Evolutionary conservation across 2,888 invertebrate genomes (phyloP), one percentile per base, ranked within the genome.

Genomic region (Leptopilina myrica): DNA sequence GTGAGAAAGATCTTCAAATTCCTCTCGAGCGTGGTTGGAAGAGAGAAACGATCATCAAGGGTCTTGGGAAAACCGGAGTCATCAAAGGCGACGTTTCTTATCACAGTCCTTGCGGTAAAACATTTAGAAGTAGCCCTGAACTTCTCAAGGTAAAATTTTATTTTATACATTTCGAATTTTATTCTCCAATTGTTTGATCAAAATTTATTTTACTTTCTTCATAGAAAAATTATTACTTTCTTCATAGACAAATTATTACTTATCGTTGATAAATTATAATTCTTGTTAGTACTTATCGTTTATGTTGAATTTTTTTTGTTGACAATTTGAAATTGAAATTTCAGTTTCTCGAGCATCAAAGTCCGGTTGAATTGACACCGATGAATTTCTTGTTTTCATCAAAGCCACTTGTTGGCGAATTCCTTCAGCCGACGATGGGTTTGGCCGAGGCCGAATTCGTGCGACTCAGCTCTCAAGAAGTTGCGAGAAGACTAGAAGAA

Each of bases 371-470:
- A 86, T 92, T 98, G 78, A 95, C 95, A 3, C 94, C 95, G 33
- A 97, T 98, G 83, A 96, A 98, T 93, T 99, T 99, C 92, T 97
- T 97, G 82, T 98, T 98, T 93, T 97, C 96, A 87, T 96, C 97
- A 65, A 96, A 97, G 83, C 94, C 96, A 3, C 95, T 98, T 82
- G 94, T 99, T 62, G 99, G 99, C 2, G 97, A 98, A 83, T 99
- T 98, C 91, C 93, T 98, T 73, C 97, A 98, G 90, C 96, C 96
- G 0, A 92, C 92, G 65, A 91, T 92, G 91, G 91, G 91, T 33
- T 82, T 91, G 76, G 93, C 94, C 79, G 95, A 95, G 82, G 94
- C 94, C 11, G 97, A 97, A 86, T 95, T 95, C 78, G 94, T 96
- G 26, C 94, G 96, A 62, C 94, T 97, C 90, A 95, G 95, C 59